Conservation (phyloP, 2,113 vertebrate genomes). For the Hymenochirus boettgeri region DNA sequence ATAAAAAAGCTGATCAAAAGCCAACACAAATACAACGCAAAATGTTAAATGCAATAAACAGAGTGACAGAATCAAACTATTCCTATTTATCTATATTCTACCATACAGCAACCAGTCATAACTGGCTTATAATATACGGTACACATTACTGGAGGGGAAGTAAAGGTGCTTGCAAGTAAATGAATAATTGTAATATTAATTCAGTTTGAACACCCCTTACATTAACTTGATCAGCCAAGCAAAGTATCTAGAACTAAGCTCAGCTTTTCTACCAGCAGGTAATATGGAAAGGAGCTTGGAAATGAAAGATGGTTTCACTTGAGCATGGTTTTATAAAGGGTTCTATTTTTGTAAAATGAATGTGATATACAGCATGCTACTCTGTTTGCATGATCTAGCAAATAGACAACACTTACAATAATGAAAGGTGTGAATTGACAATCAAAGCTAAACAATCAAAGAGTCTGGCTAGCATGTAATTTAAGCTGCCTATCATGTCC, state of each 20-base stretch:
- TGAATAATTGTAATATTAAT: constrained; percentile 31
- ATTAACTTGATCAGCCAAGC: constrained; percentile 39
- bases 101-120: constrained; percentile 33
- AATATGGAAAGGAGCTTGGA: background rate
- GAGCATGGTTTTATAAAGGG: no score
- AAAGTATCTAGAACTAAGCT: constrained; percentile 19
- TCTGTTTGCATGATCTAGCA: no score
- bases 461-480: no score
- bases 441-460: no score
- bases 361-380: no score
- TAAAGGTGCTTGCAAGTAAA: constrained; percentile 10
- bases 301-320: background rate
- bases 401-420: no score
- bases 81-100: constrained; percentile 29
- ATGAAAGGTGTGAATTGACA: no score
- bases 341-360: no score
- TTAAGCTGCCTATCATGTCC: no score
- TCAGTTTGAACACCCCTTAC: constrained; percentile 37
- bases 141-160: constrained; percentile 8
- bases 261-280: constrained; percentile 18
- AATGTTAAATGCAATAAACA: constrained; percentile 28
- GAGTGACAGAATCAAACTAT: constrained; percentile 25
- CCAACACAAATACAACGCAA: constrained; percentile 16
- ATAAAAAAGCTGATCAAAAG: no score
- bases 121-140: constrained; percentile 11